Conservation (phyloP, 23 tunicate genomes). For the Phallusia fumigata region DNA sequence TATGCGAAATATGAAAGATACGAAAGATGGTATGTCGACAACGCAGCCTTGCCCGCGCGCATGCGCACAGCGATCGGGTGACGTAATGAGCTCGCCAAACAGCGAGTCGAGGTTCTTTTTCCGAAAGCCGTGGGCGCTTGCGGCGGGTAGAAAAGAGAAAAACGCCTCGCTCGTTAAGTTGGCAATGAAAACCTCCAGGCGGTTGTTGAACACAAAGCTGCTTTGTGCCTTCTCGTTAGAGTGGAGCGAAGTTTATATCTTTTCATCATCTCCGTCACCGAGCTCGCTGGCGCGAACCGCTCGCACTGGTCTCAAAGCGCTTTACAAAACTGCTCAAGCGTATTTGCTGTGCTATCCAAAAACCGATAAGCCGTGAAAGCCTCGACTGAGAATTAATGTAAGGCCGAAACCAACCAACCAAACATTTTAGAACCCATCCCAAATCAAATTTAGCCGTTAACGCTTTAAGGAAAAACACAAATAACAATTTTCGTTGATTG, state of each 20-base stretch:
- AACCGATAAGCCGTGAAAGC: slow-evolving; percentile 9
- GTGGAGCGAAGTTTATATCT: neutral
- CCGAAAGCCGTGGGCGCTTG: slow-evolving; percentile 11
- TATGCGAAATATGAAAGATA: slow-evolving; percentile 86
- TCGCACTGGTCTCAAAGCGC: neutral
- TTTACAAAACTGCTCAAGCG: slow-evolving; percentile 9
- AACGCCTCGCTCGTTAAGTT: slow-evolving; percentile 25
- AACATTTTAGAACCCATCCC: no score
- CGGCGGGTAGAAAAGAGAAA: slow-evolving; percentile 33
- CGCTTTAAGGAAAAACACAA: no score
- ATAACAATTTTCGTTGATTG: no score
- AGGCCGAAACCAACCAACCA: no score
- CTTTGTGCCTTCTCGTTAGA: slow-evolving; percentile 38
- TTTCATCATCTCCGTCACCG: neutral
- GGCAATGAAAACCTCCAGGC: slow-evolving; percentile 44
- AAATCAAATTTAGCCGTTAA: no score
- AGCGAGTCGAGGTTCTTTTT: slow-evolving; percentile 16
- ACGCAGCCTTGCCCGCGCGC: slow-evolving; percentile 70
- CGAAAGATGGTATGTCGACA: slow-evolving; percentile 75
- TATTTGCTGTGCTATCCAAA: slow-evolving; percentile 8
- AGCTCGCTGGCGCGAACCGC: neutral
- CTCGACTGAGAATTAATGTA: neutral
- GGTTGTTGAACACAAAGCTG: slow-evolving; percentile 42
- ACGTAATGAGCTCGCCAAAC: slow-evolving; percentile 75
- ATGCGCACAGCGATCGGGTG: slow-evolving; percentile 80